Base-by-base conservation (phyloP, 2,113 vertebrate species). In the Lagopus leucura region DNA sequence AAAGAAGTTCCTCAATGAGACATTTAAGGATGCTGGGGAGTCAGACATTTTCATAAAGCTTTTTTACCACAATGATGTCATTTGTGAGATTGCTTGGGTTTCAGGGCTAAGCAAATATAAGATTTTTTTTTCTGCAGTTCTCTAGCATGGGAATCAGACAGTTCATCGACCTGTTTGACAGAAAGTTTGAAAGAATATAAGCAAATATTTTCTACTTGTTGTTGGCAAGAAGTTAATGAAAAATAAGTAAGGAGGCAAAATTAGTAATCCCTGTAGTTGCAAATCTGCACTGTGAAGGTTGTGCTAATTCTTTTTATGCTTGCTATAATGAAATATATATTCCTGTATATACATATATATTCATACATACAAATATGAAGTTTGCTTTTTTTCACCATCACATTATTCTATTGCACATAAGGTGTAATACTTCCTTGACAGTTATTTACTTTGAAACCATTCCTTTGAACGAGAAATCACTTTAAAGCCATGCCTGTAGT, bases 401-500 rank as follows among this genome's bases (percentile, higher is more conserved):
- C 70, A 80, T 91, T 90, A 69, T 50, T 93, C 15, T 55, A 90
- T 88, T 72, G 55, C 43, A 55, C 72, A 78, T 47, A 83, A 86
- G 54, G 17, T 77, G 16, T 52, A 54, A 72, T 63, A 89, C 55
- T 60, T 95, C 48, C 50, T 83, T 92, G 74, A 84, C 30, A 89
- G 50, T 80, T 87, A 89, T 40, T 79, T 88, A 67, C 95, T 96
- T 94, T 93, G 72, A 95, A 97, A 55, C 54, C 30, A 45, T n/a
- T 84, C 47, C 65, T 95, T 93, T 95, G 86, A 95, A 77, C n/a
- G 88, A 86, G 34, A 67, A 76, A 93, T 93, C 82, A 42, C 72
- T 91, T 93, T 92, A 73, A 95, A 92, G 58, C 40, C 28, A 15
- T 81, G 40, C 22, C 76, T 57, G 20, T 83, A 94, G 54, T 73